These are phyloP conservation scores for Lasiommata megera DNA, from an alignment of 2,888 invertebrate species.

Conservation along the genomic window DNA sequence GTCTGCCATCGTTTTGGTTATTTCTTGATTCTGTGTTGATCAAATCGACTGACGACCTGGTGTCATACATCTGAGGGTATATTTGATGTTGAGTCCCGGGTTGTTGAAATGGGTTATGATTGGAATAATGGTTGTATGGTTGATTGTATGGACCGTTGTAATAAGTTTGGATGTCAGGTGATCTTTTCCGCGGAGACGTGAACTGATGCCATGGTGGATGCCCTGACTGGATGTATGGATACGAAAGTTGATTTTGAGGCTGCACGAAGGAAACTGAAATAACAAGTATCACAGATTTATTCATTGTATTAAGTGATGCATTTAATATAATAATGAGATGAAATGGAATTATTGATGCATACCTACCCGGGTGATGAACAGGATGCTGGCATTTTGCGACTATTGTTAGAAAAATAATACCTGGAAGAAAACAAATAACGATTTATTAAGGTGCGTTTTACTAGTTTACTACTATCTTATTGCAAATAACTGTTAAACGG, in stretches of 20 bases:
- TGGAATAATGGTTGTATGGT: constrained; percentile 36
- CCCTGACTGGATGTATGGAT: constrained; percentile 51
- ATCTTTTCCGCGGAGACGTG: constrained; percentile 67
- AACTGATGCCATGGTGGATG: constrained; percentile 69
- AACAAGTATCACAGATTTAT: neutral
- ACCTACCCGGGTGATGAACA: constrained; percentile 75
- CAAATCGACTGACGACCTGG: constrained; percentile 49
- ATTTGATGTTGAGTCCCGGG: constrained; percentile 32
- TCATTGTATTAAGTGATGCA: neutral
- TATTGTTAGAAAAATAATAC: constrained; percentile 49
- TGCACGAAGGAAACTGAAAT: constrained; percentile 60
- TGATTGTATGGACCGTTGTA: constrained; percentile 36
- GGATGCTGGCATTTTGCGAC: constrained; percentile 55
- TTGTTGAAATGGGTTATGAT: constrained; percentile 41
- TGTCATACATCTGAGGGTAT: constrained; percentile 48
- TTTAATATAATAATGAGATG: neutral
- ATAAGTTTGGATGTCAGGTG: constrained; percentile 49
- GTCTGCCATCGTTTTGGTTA: constrained; percentile 67
- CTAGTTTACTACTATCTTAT: too few species aligned
- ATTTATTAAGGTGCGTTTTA: neutral
- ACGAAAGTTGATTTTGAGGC: constrained; percentile 53
- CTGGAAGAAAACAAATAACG: constrained; percentile 49
- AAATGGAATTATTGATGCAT: constrained; percentile 62
- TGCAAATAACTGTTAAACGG: too few species aligned
- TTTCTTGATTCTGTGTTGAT: constrained; percentile 48